Base-by-base conservation (phyloP, 2,797 vertebrate species). In the Myiothlypis chrysogaster region DNA sequence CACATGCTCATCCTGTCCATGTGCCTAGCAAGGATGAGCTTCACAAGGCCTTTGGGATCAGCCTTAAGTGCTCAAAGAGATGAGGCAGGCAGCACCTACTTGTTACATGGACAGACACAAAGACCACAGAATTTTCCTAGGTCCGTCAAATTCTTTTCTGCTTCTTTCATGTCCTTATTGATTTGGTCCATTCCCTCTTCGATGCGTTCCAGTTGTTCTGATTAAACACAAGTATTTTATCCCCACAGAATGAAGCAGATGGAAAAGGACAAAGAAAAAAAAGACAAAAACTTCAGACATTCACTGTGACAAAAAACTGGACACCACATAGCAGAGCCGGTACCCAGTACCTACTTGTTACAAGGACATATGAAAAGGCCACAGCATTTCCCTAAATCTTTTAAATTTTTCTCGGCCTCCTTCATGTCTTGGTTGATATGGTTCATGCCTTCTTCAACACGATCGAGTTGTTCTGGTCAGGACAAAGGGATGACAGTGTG, bases 391-490 rank as follows among this genome's bases (percentile, higher is more conserved):
- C 99, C 99, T 99, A 99, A 99, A 99, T 99, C 99, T 99, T 99
- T 99, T 99, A 99, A 99, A 99, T 99, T 99, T 99, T 99, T 99
- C 99, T 99, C 99, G 96, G 99, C 99, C 99, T 99, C 99, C 99
- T 99, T 99, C 99, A 99, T 99, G 99, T 99, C 99, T 99, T 99
- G 99, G 98, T 99, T 99, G 99, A 99, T 99, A 99, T 99, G 99
- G 99, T 99, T 99, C 99, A 99, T 99, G 99, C 99, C 99, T 98
- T 99, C 99, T 99, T 99, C 99, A 94, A 99, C 99, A 98, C 99
- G 99, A 99, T 99, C 99, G 98, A 99, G 99, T 99, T 99, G 99
- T 98, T 99, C 99, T 99, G 99, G 99, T 99, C 99, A 99, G 99
- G 99, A 99, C 99, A 99, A 99, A 99, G 99, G 99, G 99, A 99